Conservation (phyloP, 2,113 vertebrate species). For the Dendropsophus ebraccatus region DNA sequence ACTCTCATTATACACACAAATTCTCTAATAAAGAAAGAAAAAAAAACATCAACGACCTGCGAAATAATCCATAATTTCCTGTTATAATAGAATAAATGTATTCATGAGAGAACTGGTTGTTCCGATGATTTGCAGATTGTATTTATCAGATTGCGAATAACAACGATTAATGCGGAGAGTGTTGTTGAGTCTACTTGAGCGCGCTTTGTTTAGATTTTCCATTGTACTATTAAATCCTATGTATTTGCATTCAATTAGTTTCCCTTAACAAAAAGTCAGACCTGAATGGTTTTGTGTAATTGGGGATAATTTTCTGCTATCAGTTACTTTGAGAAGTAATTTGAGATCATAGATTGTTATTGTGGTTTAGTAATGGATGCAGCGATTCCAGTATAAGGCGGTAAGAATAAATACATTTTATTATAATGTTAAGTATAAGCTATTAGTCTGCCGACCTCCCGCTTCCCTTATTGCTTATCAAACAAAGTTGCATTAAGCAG, state of each 20-base stretch:
- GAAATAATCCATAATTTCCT: not conserved
- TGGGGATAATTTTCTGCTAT: slow-evolving; percentile 27
- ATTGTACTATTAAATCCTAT: not conserved
- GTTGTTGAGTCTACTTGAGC: not conserved
- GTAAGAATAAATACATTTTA: not conserved
- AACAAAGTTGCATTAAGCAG: not conserved
- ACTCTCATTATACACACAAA: not conserved
- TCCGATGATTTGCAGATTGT: not conserved
- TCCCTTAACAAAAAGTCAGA: not conserved
- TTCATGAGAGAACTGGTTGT: not conserved
- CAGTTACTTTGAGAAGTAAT: not conserved
- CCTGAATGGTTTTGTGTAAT: not conserved
- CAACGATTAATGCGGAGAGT: not conserved
- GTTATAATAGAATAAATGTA: not conserved
- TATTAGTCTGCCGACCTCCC: not conserved
- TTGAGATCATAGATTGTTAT: not conserved
- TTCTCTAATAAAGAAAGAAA: not conserved
- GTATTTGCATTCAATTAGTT: slow-evolving; percentile 3
- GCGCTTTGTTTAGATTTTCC: not conserved
- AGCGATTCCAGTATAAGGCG: not conserved
- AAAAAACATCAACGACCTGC: too few species aligned
- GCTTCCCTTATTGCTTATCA: not conserved
- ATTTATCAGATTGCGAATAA: slow-evolving; percentile 12
- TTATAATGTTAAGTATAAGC: not conserved
- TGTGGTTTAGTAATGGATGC: not conserved